Conservation (phyloP, 2,797 vertebrate species). For the Lacerta bilineata region DNA sequence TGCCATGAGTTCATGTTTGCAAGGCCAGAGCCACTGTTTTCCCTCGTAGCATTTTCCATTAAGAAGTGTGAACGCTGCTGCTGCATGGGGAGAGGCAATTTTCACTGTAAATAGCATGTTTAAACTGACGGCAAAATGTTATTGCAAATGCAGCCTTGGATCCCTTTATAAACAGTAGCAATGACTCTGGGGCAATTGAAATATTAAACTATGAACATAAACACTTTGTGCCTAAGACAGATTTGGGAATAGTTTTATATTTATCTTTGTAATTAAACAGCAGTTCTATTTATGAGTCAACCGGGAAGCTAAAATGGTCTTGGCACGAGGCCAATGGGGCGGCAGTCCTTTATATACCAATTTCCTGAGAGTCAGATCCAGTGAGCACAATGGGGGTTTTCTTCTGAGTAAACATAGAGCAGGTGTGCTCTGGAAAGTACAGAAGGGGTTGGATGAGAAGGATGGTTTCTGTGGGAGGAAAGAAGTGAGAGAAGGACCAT, state of each 20-base stretch:
- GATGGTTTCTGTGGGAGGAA: not conserved
- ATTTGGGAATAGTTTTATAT: constrained; percentile 16
- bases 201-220: constrained; percentile 6
- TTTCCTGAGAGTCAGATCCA: not conserved
- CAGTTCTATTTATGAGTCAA: not conserved
- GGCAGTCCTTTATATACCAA: not conserved
- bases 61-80: not conserved
- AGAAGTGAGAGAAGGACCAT: not conserved
- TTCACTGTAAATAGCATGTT: not conserved
- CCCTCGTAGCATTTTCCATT: not conserved
- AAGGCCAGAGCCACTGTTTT: not conserved
- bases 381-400: not conserved
- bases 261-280: constrained; percentile 21
- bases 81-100: not conserved
- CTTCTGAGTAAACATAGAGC: not conserved
- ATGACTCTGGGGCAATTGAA: constrained; percentile 14
- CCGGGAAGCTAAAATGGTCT: not conserved
- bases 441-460: not conserved
- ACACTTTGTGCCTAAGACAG: not conserved
- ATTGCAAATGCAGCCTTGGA: constrained; percentile 1
- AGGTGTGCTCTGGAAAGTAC: not conserved
- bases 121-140: not conserved
- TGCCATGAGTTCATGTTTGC: too few relatives aligned
- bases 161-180: constrained; percentile 11
- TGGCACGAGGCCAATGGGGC: not conserved